Evolutionary conservation across 2,888 invertebrate species (phyloP).

Genomic region (Nephrocerus scutellatus): DNA sequence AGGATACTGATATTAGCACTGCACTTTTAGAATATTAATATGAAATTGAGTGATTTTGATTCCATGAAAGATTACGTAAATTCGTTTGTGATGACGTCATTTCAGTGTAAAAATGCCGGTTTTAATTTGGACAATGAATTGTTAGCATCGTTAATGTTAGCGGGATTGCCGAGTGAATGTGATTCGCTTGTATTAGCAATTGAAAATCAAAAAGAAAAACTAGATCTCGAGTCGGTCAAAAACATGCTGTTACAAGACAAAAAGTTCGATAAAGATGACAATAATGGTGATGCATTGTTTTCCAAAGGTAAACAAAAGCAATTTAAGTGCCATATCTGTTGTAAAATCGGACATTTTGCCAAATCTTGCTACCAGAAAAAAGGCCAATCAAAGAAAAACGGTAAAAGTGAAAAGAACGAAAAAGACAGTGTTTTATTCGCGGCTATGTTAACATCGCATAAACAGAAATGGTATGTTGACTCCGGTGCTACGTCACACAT

Average conservation of each 20-base stretch:
- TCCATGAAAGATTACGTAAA: slow-evolving; percentile 22
- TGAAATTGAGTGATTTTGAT: slow-evolving; percentile 19
- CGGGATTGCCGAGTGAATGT: slow-evolving; percentile 18
- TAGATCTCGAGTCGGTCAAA: slow-evolving; percentile 16
- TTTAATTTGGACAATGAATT: slow-evolving; percentile 16
- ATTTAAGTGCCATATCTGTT: slow-evolving; percentile 8
- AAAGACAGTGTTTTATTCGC: slow-evolving; percentile 8
- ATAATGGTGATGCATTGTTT: background rate
- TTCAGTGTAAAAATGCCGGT: slow-evolving; percentile 15
- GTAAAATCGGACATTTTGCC: background rate
- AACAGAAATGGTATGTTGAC: slow-evolving; percentile 2
- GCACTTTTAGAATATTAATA: no score
- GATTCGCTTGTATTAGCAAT: slow-evolving; percentile 15
- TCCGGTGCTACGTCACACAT: slow-evolving; percentile 6
- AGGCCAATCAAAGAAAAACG: slow-evolving; percentile 1
- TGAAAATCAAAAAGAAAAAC: slow-evolving; percentile 17
- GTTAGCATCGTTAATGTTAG: slow-evolving; percentile 17
- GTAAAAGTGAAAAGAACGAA: background rate
- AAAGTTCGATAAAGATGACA: slow-evolving; percentile 12
- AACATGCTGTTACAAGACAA: slow-evolving; percentile 14
- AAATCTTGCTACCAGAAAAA: no score
- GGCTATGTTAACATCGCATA: background rate
- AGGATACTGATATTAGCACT: no score
- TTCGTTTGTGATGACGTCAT: slow-evolving; percentile 20
- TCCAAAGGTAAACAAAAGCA: background rate